These are phyloP conservation scores for Limnothrissa miodon DNA, from an alignment of 2,113 vertebrate species.

Conservation along the genomic window DNA sequence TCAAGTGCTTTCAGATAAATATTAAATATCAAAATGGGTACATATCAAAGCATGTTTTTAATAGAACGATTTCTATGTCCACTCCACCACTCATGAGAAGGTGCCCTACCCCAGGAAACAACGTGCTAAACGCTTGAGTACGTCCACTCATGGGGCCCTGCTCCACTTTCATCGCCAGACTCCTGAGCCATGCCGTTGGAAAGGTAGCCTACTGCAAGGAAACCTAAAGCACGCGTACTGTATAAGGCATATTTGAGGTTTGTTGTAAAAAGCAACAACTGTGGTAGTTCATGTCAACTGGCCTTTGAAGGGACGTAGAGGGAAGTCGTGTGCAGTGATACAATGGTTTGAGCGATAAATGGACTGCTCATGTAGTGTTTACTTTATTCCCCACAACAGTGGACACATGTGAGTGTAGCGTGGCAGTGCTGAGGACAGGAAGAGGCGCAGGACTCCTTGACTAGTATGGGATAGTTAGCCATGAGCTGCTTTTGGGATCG, in stretches of 20 bases:
- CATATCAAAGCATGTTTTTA: constrained; percentile 10
- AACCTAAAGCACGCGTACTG: not conserved
- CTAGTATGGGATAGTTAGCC: too few relatives aligned
- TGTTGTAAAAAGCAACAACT: not conserved
- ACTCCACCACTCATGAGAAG: not conserved
- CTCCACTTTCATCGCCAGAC: not conserved
- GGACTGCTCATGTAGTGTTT: not conserved
- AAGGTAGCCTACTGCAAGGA: not conserved
- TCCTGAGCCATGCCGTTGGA: not conserved
- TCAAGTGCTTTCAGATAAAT: constrained; percentile 15
- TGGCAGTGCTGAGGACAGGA: not conserved
- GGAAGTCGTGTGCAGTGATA: not conserved
- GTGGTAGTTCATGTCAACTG: not conserved
- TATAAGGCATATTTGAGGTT: not conserved
- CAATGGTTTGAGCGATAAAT: not conserved
- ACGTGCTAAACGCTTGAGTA: not conserved
- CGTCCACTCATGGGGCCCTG: not conserved
- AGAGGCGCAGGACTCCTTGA: not conserved
- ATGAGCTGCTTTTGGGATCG: not conserved
- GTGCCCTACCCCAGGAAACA: not conserved
- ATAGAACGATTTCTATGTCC: not conserved
- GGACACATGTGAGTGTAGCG: not conserved
- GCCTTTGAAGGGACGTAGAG: not conserved
- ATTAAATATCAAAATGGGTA: constrained; percentile 14
- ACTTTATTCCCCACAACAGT: not conserved